Base-by-base conservation (phyloP, 2,113 vertebrate species). In the Tetrao urogallus region DNA sequence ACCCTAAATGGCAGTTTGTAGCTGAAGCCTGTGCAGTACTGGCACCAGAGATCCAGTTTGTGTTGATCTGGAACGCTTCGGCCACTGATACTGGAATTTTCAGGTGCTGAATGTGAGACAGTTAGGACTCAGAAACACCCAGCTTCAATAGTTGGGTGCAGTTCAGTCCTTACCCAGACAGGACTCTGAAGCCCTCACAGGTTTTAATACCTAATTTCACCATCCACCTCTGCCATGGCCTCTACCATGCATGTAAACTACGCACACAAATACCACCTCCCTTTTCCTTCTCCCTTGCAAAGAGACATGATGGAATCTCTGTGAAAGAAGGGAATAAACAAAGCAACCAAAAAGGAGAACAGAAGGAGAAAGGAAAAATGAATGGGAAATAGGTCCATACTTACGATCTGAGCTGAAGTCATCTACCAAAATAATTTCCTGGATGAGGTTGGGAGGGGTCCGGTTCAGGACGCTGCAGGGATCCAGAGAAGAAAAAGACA, bases 321-420 rank as follows among this genome's bases (percentile, higher is more conserved):
- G 22, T 47, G 61, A 74, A 25, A 25, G 34, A 91, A 5, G 6
- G 20, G 13, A 56, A 6, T 34, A 50, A 86, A 87, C 6, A 69
- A 32, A 83, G 32, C 18, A 73, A 93, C 83, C 10, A 71, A 61
- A 78, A 78, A 86, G 6, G 13, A 71, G 82, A 86, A 47, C 8
- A 65, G 30, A 45, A 58, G 22, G 22, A 8, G 89, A 86, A 38
- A 90, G 25, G 81, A 61, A 24, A 81, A 69, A 11, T 19, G 18
- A 47, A 63, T 71, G 27, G 52, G 27, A 88, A 86, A 50, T 32
- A 76, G 52, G 32, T 64, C 67, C 78, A 93, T 24, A 99, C 99
- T 99, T 97, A 99, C 99, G 95, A 90, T 99, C 99, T 4, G 98
- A 97, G 97, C 99, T 99, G 98, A 99, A 99, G 98, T 99, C 99